These are phyloP conservation scores for Alloplasta piceator DNA, from an alignment of 2,888 invertebrate genomes.

Conservation along the genomic window DNA sequence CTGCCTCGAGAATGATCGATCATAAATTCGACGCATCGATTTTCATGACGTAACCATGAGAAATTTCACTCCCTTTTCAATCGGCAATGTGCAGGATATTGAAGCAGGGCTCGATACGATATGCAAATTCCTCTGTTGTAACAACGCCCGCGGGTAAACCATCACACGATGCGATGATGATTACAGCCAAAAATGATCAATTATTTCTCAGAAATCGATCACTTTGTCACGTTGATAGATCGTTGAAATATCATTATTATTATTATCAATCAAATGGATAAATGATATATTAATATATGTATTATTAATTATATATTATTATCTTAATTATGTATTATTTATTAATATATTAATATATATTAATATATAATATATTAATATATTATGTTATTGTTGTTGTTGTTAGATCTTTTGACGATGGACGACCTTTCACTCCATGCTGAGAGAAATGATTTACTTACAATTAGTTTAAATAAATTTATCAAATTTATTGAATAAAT, in stretches of 20 bases:
- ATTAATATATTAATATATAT: no score
- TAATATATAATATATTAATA: no score
- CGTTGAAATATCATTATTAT: conserved; percentile 6
- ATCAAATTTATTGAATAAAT: no score
- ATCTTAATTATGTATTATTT: no score
- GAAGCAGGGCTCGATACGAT: conserved; percentile 33
- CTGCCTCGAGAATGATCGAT: conserved; percentile 42
- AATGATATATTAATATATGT: background rate
- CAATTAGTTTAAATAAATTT: no score
- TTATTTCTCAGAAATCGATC: conserved; percentile 49
- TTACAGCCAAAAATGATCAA: conserved; percentile 44
- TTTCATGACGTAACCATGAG: background rate
- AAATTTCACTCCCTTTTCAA: conserved; percentile 12
- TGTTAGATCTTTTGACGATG: no score
- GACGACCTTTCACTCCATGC: no score
- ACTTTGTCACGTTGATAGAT: conserved; percentile 6
- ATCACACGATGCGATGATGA: conserved; percentile 14
- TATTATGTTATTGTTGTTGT: no score
- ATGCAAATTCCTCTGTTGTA: conserved; percentile 57
- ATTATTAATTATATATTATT: no score
- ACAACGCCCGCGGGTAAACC: conserved; percentile 21
- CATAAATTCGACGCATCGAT: conserved; percentile 47
- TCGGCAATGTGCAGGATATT: conserved; percentile 7
- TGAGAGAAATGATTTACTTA: no score
- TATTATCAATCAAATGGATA: background rate